phyloP scores from a whole-genome alignment of 2,797 vertebrate genomes.

The Tenualosa ilisha region DNA sequence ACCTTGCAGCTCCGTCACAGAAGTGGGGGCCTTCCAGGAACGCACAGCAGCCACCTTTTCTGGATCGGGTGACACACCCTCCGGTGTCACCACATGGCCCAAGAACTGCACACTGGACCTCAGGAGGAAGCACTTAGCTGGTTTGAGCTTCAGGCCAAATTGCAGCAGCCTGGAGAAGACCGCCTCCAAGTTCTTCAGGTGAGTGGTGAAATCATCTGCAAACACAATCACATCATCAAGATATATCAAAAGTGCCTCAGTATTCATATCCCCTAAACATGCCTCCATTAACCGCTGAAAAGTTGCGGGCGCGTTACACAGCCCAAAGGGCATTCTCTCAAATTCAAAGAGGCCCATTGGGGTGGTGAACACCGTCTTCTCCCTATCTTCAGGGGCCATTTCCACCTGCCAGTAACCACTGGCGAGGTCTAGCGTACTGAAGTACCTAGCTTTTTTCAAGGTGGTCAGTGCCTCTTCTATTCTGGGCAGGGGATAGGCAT shows the following conservation, averaged over 20 bases:
- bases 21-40: not conserved
- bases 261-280: too few species aligned
- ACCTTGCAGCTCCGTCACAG: not conserved
- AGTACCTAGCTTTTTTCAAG: too few species aligned
- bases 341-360: too few species aligned
- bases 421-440: too few species aligned
- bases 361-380: too few species aligned
- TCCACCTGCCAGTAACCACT: not conserved
- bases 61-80: not conserved
- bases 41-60: not conserved
- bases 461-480: too few species aligned
- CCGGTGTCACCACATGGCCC: not conserved
- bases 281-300: too few species aligned
- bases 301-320: not conserved
- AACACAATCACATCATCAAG: too few species aligned
- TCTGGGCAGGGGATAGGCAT: constrained; percentile 1
- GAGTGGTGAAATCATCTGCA: not conserved
- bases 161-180: not conserved
- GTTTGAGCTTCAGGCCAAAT: constrained; percentile 25
- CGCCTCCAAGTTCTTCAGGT: not conserved
- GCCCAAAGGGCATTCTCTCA: too few species aligned
- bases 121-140: not conserved
- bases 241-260: too few species aligned
- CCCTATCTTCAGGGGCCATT: too few species aligned
- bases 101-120: not conserved